Base-by-base conservation (phyloP, 2,113 vertebrate species). In the Eidolon helvum region DNA sequence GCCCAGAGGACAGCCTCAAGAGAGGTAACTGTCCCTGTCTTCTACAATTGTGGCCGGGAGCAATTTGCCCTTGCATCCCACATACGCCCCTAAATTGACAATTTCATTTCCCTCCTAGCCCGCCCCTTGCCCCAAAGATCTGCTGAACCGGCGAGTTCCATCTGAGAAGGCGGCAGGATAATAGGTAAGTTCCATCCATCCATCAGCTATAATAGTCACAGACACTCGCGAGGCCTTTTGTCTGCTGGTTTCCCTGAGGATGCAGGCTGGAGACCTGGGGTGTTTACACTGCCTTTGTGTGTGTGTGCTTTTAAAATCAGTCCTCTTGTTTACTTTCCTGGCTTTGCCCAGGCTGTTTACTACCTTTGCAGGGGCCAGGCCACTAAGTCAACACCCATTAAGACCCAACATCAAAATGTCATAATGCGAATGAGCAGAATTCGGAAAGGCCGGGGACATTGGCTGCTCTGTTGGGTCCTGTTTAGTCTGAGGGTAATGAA, bases 401-500 rank as follows among this genome's bases (percentile, higher is more conserved):
- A 98, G 97, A 98, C 98, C 98, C 98, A 98, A 43, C 97, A 97
- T 98, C 97, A 98, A 98, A 98, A 97, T 98, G 98, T 98, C 98
- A 98, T 98, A 98, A 98, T 93, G 98, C 96, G 98, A 98, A 98
- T 98, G 98, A 98, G 97, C 55, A 24, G 95, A 61, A 92, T 96
- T 87, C 94, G 96, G 97, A 97, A 97, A 98, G 98, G 98, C 96
- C 97, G 95, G 98, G 98, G 98, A 98, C 98, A 97, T 95, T 96
- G 98, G 96, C 98, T 98, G 98, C 98, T 98, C 97, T 96, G 94
- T 98, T 98, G 98, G 98, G 98, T 95, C 97, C 98, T 99, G 99
- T 99, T 99, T 99, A 99, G 99, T 99, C 99, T 99, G 99, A 98
- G 98, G 98, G 98, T 99, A 99, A 99, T 99, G 99, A 99, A 99